phyloP scores from a whole-genome alignment of 2,797 vertebrate genomes.

The Eulemur mongoz region DNA sequence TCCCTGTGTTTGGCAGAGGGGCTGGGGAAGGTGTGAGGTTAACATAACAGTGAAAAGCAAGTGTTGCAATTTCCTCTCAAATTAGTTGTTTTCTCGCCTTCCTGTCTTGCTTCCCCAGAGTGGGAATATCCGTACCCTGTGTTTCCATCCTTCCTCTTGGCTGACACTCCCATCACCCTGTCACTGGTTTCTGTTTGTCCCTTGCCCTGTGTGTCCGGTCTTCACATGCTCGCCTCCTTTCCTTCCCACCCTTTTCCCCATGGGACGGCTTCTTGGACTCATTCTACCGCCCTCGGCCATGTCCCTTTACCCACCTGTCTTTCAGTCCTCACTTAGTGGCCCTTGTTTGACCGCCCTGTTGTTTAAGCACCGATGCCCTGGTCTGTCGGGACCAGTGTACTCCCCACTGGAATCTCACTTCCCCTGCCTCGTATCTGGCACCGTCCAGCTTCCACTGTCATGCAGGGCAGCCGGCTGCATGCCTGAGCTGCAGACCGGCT shows the following conservation, averaged over 20 bases:
- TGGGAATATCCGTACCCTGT: neutral
- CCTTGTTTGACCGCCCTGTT: neutral
- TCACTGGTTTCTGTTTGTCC: neutral
- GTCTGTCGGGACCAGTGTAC: neutral
- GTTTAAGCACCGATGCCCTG: neutral
- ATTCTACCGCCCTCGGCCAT: fast-evolving
- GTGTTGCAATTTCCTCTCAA: neutral
- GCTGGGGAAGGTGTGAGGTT: neutral
- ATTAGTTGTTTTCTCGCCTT: neutral
- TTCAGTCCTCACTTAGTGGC: neutral
- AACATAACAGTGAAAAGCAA: conserved; percentile 18
- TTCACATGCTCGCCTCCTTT: neutral
- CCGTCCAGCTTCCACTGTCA: neutral
- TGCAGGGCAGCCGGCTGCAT: neutral
- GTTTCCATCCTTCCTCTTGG: neutral
- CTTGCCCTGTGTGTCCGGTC: neutral
- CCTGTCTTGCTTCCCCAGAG: neutral
- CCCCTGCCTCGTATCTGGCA: neutral
- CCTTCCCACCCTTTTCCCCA: neutral
- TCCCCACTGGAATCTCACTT: neutral
- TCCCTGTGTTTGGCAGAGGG: neutral
- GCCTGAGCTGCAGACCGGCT: neutral
- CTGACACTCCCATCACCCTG: neutral
- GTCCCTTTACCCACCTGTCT: neutral
- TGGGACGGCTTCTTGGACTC: neutral